A percentile compares a stretch with the other conserved stretches of the same genome.
Conservation (phyloP, 2,113 vertebrate genomes). For the Bothrops jararaca region DNA sequence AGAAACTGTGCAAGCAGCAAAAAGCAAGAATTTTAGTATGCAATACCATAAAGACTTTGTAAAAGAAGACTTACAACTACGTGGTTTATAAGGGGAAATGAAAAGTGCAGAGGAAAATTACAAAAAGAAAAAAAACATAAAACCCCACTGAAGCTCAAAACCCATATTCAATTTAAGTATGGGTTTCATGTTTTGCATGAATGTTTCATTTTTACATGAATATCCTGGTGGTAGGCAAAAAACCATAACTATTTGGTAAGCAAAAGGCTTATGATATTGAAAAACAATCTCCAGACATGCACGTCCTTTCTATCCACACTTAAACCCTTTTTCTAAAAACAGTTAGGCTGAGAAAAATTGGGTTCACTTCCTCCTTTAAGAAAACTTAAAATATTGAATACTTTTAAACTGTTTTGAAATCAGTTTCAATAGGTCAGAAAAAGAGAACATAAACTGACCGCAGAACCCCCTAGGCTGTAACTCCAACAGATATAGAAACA, state of each 20-base stretch:
- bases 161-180: not conserved
- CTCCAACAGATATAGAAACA: slow-evolving; percentile 20
- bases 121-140: slow-evolving; percentile 27
- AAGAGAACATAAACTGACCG: slow-evolving; percentile 2
- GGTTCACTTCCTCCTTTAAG: not conserved
- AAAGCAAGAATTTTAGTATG: slow-evolving; percentile 40
- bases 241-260: not conserved
- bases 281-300: not conserved
- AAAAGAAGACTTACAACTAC: slow-evolving; percentile 15
- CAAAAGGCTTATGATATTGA: not conserved
- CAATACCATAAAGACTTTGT: slow-evolving; percentile 2
- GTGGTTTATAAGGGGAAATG: slow-evolving; percentile 1
- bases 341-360: not conserved
- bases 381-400: not conserved
- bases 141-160: not conserved
- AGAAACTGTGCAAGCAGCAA: slow-evolving; percentile 1
- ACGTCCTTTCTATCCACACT: not conserved
- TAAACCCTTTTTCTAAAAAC: not conserved
- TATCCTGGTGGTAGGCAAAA: not conserved
- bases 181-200: not conserved
- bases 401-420: not conserved
- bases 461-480: slow-evolving; percentile 42
- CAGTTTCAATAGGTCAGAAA: slow-evolving; percentile 6
- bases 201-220: not conserved
- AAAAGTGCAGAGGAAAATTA: slow-evolving; percentile 15